Base-by-base conservation (phyloP, 2,888 invertebrate genomes). In the Julus scandinavius region DNA sequence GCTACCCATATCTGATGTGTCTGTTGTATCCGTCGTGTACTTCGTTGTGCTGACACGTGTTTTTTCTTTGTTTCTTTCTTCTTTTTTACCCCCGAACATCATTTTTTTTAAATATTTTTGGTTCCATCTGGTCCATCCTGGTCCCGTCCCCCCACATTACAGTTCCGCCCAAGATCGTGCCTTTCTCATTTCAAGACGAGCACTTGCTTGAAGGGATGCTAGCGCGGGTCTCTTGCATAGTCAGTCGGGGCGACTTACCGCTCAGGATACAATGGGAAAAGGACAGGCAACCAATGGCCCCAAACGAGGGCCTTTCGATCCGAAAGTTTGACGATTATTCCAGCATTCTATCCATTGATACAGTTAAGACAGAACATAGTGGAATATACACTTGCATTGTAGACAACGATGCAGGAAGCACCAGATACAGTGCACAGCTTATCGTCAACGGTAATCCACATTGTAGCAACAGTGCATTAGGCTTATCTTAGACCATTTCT, bases 91-190 rank as follows among this genome's bases (percentile, higher is more conserved):
- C 54, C 40, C 58, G 45, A 85, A 85, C 85, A 85, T 45, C 45
- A 41, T 85, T 85, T 85, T 41, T 9, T 72, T 63, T 63, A 3
- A n/a, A 63, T 17, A 63, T 72, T 72, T 72, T 72, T 72, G 72
- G 72, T 72, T 72, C 29, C 72, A 72, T 72, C 72, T 72, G 72
- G 72, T 72, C 72, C 72, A 72, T 72, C 72, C 72, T 63, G 63
- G 63, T 63, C 63, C 85, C 85, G 88, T 17, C 86, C 86, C 38
- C 86, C 38, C 49, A 54, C 58, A 40, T 87, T 88, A 85, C 85
- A 88, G 88, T 88, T 84, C 88, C 88, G 38, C 88, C 88, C n/a
- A 88, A 88, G 87, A 87, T 88, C 54, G 88, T 88, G 54, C 88
- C 88, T 15, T 88, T 88, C 58, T 88, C 88, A 41, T 88, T 88